Conservation (phyloP, 2,113 vertebrate genomes). For the Ailuropoda melanoleuca region DNA sequence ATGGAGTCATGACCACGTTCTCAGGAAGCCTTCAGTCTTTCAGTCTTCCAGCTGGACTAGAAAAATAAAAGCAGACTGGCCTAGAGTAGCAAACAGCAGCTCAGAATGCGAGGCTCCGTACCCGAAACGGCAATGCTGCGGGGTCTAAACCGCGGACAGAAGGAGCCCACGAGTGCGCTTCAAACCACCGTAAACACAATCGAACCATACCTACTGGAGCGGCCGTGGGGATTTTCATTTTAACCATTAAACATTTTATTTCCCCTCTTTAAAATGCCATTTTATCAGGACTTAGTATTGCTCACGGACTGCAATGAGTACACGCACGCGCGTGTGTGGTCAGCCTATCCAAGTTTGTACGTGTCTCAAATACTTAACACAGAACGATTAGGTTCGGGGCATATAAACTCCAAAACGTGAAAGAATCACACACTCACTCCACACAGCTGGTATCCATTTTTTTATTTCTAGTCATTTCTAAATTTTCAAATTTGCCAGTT, state of each 20-base stretch:
- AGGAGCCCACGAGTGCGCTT: neutral
- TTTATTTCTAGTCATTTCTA: slow-evolving; percentile 51
- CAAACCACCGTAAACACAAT: accelerated
- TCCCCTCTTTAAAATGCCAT: neutral
- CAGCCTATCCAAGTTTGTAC: neutral
- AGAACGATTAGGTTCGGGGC: neutral
- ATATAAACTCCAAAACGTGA: neutral
- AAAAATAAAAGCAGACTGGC: neutral
- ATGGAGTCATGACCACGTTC: neutral
- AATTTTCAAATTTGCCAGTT: neutral
- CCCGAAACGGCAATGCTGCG: accelerated
- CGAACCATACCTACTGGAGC: too few species aligned
- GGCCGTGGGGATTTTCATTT: neutral
- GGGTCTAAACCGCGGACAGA: accelerated
- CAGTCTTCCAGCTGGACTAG: neutral
- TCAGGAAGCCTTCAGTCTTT: neutral
- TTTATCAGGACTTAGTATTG: neutral
- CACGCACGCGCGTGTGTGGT: neutral
- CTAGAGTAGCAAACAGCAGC: neutral
- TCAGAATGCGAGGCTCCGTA: accelerated
- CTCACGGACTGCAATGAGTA: neutral
- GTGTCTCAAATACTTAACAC: neutral
- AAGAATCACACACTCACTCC: neutral
- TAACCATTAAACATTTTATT: neutral
- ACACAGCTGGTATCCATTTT: neutral